Conservation (phyloP, 2,888 invertebrate genomes). For the Pammene aurita region DNA sequence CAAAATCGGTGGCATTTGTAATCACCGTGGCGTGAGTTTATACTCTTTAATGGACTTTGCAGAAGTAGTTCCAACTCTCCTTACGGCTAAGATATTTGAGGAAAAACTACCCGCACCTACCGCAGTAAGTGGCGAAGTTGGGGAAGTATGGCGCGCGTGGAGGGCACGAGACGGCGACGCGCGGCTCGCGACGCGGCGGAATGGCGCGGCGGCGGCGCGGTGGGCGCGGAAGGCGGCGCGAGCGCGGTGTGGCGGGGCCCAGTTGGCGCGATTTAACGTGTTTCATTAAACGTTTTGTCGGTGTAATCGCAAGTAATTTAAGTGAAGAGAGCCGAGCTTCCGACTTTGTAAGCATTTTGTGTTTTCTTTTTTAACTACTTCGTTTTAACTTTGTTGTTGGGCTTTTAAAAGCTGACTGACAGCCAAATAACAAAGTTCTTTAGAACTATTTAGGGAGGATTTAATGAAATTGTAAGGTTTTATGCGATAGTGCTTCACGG, state of each 20-base stretch:
- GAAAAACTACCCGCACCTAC: slow-evolving; percentile 79
- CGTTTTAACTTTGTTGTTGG: slow-evolving; percentile 82
- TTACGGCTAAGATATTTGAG: slow-evolving; percentile 82
- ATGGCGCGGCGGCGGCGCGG: slow-evolving; percentile 52
- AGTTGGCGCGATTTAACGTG: slow-evolving; percentile 81
- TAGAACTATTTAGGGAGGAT: slow-evolving; percentile 78
- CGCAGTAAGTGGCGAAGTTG: slow-evolving; percentile 78
- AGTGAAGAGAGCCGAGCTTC: slow-evolving; percentile 82
- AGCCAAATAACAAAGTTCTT: slow-evolving; percentile 81
- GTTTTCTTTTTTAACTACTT: slow-evolving; percentile 84
- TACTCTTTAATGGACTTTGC: slow-evolving; percentile 81
- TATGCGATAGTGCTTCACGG: slow-evolving; percentile 63
- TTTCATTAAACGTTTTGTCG: slow-evolving; percentile 83
- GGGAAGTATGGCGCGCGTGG: slow-evolving; percentile 67
- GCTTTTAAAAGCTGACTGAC: slow-evolving; percentile 82
- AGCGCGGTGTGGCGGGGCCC: slow-evolving; percentile 57
- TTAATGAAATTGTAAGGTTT: slow-evolving; percentile 77
- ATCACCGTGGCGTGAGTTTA: slow-evolving; percentile 77
- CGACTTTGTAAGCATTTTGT: slow-evolving; percentile 83
- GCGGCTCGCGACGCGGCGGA: slow-evolving; percentile 43
- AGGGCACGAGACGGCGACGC: slow-evolving; percentile 42
- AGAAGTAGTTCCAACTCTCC: slow-evolving; percentile 82
- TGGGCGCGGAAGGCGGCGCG: slow-evolving; percentile 50
- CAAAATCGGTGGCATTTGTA: slow-evolving; percentile 78
- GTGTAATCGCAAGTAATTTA: slow-evolving; percentile 83